These are phyloP conservation scores for Jaculus jaculus DNA, from an alignment of 2,113 vertebrate species.

Conservation along the genomic window DNA sequence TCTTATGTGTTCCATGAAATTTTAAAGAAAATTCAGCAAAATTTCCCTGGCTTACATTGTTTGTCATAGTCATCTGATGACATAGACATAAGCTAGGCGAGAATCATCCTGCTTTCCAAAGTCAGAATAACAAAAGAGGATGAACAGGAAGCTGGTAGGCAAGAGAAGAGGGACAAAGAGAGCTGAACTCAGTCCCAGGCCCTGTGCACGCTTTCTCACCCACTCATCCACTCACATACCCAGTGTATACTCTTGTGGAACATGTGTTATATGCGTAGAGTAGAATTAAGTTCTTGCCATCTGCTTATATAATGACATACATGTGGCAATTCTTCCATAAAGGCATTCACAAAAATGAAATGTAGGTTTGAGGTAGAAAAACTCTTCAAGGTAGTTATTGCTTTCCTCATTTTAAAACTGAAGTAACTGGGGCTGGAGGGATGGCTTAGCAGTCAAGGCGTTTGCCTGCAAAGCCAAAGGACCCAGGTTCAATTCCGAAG, in stretches of 20 bases:
- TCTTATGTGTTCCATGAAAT: background rate
- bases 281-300: background rate
- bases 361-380: background rate
- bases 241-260: background rate
- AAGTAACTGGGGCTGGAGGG: too few species aligned
- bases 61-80: background rate
- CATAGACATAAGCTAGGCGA: background rate
- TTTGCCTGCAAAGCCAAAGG: too few species aligned
- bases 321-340: background rate
- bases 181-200: background rate
- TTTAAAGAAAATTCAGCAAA: constrained; percentile 35
- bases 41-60: background rate
- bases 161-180: too few species aligned
- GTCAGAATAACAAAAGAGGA: background rate
- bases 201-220: background rate
- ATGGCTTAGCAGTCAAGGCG: too few species aligned
- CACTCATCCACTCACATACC: background rate
- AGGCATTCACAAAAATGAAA: background rate
- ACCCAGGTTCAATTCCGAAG: too few species aligned
- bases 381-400: background rate
- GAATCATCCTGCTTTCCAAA: background rate
- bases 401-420: background rate
- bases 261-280: background rate
- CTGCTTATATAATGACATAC: background rate
- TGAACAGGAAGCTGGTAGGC: background rate